phyloP scores from a whole-genome alignment of 1,140 invertebrate species.

The Vollenhovia emeryi region DNA sequence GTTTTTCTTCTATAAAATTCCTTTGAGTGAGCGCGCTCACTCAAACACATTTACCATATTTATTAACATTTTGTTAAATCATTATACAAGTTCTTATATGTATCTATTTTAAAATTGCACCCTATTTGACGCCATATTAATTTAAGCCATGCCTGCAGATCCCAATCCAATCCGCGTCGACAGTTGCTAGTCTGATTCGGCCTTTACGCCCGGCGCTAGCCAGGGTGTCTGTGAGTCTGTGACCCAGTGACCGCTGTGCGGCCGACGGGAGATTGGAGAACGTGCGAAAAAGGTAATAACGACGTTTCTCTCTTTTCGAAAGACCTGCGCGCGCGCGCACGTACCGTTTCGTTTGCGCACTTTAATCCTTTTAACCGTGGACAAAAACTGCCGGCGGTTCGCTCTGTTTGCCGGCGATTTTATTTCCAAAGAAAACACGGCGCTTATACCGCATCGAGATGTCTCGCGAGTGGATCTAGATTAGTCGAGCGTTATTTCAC shows the following conservation, averaged over 20 bases:
- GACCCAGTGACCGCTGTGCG: conserved; percentile 46
- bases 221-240: conserved; percentile 22
- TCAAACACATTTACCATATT: too few species aligned
- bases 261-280: neutral
- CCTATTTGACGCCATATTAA: too few species aligned
- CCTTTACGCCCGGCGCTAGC: neutral
- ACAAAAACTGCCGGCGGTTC: neutral
- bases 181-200: too few species aligned
- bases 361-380: conserved; percentile 39
- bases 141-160: too few species aligned
- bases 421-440: neutral
- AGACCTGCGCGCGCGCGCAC: neutral
- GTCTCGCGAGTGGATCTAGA: neutral
- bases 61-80: too few species aligned
- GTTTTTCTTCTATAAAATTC: too few species aligned
- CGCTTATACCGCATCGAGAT: neutral
- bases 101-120: too few species aligned
- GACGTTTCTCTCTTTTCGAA: conserved; percentile 27
- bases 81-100: too few species aligned
- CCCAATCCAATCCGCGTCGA: too few species aligned
- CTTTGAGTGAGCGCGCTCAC: too few species aligned
- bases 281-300: conserved; percentile 47
- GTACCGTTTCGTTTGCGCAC: neutral
- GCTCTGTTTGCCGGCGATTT: conserved; percentile 24
- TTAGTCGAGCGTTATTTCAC: neutral